A percentile compares a stretch with the other conserved stretches of the same genome.
Conservation (phyloP, 2,113 vertebrate species). For the Ictidomys tridecemlineatus region DNA sequence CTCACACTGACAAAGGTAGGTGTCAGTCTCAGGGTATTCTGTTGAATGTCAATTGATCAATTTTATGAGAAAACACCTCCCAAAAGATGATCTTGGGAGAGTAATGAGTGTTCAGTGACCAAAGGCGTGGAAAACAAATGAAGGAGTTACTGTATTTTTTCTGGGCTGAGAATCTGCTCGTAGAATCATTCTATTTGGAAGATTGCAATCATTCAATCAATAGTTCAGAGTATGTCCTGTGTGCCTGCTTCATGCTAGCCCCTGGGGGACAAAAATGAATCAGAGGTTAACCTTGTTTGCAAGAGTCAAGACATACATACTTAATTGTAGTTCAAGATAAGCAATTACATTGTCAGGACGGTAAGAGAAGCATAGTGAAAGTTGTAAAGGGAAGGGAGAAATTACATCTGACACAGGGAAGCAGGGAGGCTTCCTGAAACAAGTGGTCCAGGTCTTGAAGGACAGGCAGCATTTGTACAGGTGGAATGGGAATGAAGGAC, state of each 20-base stretch:
- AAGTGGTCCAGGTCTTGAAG: neutral
- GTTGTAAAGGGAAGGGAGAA: neutral
- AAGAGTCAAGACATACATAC: neutral
- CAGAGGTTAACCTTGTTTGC: neutral
- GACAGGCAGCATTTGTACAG: neutral
- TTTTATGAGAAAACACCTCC: slow-evolving; percentile 32
- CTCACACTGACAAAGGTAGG: neutral
- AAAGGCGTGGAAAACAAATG: slow-evolving; percentile 17
- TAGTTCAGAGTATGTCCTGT: neutral
- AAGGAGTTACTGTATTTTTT: neutral
- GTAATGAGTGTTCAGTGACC: slow-evolving; percentile 9
- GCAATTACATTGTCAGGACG: neutral
- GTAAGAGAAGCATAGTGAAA: neutral
- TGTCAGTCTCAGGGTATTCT: neutral
- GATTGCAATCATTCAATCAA: neutral
- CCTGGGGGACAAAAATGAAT: neutral
- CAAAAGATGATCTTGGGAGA: neutral
- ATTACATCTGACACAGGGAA: neutral
- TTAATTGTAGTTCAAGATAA: neutral
- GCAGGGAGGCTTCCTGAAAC: neutral
- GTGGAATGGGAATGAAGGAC: neutral
- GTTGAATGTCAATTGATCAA: neutral
- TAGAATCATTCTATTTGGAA: neutral
- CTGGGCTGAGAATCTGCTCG: neutral
- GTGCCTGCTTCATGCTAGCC: neutral